Evolutionary conservation across 23 tunicate species (phyloP), one percentile per base, ranked within the genome.

Genomic region (Styela clava): DNA sequence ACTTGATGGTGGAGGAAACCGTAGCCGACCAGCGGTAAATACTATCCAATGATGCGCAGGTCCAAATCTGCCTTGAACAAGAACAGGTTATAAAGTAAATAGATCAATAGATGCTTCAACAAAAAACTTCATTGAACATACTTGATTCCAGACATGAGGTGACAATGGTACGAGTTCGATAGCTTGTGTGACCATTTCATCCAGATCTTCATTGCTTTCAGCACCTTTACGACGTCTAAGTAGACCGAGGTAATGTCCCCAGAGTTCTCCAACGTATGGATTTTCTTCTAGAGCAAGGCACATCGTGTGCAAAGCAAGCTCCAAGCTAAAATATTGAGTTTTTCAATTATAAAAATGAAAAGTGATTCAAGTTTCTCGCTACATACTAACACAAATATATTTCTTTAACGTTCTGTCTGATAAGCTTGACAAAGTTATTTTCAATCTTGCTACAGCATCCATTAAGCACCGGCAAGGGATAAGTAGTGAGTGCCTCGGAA

Each of bases 201-300:
- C 67, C 31, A 83, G 70, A 29, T 86, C 71, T 9, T 82, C 81
- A 72, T 68, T 78, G 24, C 65, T 23, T 2, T 65, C 71, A 21
- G 64, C 82, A 31, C 84, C 72, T 69, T 86, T 62, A 71, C 84
- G 91, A 12, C 70, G 73, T 34, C 83, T 74, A 23, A 91, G 68
- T 83, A 91, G 20, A 51, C 87, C 84, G 24, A 91, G n/a, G 83
- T 91, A 91, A 30, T 83, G 35, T 24, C 74, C 32, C 97, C 97
- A 91, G 12, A 86, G 65, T 35, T n/a, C 65, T 69, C 85, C 97
- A 18, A 82, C 73, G 21, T 78, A 83, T 27, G 88, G 87, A 68
- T 86, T 79, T 31, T 31, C 52, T 28, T 91, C 97, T 28, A 91
- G 82, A 27, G 91, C 97, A 28, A 91, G 23, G 69, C 97, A 91